Evolutionary conservation across 2,797 vertebrate species (phyloP), one percentile per base, ranked within the genome.

Genomic region (Lagocephalus sceleratus): DNA sequence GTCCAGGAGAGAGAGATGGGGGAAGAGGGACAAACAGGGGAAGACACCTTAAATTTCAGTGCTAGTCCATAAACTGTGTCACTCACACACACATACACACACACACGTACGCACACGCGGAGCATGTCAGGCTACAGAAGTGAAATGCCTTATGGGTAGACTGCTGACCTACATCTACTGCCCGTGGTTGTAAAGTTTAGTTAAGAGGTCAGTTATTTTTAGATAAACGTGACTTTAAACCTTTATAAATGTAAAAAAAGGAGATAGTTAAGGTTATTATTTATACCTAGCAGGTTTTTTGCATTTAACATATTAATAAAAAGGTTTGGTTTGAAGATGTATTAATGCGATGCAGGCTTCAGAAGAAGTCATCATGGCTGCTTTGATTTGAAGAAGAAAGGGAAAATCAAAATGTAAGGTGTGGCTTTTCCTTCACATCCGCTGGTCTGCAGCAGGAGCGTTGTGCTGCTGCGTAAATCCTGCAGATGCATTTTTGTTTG

Each of bases 11-110:
- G 47, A 29, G 23, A 52, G 32, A 66, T 22, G 22, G 57, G 46
- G 51, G 57, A 57, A 32, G 42, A 47, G 68, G 43, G 64, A 32
- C 21, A 2, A 59, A 59, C 50, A 57, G 65, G 54, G 70, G 74
- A 49, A 76, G 72, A 68, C 73, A 81, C 81, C 79, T 80, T 78
- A 76, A 78, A 55, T 54, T 58, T 57, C 59, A 57, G 70, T 66
- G 52, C 47, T 5, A 45, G 38, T 68, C 51, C 57, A 59, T 71
- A 54, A 51, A 43, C 22, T 65, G 53, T 63, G 38, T 62, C 71
- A 58, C 53, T 15, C 3, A 0, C 44, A 20, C 54, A 19, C 21
- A 19, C 71, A 58, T 49, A n/a, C 2, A 0, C 43, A 19, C 49
- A 20, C 20, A 17, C 35, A 51, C 43, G n/a, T 20, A 38, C 40